Percentiles rank a stretch among this genome's conserved stretches.
These are phyloP conservation scores for Caenorhabditis becei DNA, from an alignment of 2,888 invertebrate species.

Conservation along the genomic window DNA sequence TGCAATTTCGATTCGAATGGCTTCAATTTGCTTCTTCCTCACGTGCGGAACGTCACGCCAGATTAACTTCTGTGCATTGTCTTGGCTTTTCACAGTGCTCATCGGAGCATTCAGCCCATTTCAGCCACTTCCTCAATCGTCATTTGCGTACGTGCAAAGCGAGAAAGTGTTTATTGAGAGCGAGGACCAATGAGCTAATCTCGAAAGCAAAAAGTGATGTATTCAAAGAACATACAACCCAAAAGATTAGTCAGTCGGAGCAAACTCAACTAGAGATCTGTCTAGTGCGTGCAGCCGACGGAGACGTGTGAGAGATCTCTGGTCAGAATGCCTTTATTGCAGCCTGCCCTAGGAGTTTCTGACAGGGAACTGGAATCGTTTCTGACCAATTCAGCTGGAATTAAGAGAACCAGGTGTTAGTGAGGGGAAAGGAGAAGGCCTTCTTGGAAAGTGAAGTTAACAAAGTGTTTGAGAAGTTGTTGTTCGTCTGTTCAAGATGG, in stretches of 20 bases:
- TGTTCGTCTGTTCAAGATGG: too few species aligned
- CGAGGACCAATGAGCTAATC: background rate
- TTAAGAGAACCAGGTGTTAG: background rate
- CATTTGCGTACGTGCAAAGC: slow-evolving; percentile 13
- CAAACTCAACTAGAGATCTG: background rate
- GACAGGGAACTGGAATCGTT: background rate
- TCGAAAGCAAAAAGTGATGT: slow-evolving; percentile 7
- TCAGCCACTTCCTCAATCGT: slow-evolving; percentile 9
- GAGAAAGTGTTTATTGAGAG: background rate
- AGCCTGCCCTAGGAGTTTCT: background rate
- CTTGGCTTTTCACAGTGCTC: slow-evolving; percentile 20
- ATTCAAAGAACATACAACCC: background rate
- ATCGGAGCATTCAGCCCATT: slow-evolving; percentile 16
- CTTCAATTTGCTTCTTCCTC: slow-evolving; percentile 20
- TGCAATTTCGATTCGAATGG: slow-evolving; percentile 30
- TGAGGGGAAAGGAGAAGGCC: background rate
- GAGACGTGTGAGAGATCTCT: background rate
- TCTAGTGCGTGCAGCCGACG: background rate
- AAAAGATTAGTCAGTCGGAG: background rate
- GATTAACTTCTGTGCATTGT: slow-evolving; percentile 18
- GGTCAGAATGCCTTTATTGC: background rate
- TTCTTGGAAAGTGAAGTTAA: background rate
- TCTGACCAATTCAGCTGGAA: background rate
- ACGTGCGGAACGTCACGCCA: slow-evolving; percentile 43
- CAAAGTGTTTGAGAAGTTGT: too few species aligned